Evolutionary conservation across 2,888 invertebrate species (phyloP), one percentile per base, ranked within the genome.

Genomic region (Melinopterus prodromus): DNA sequence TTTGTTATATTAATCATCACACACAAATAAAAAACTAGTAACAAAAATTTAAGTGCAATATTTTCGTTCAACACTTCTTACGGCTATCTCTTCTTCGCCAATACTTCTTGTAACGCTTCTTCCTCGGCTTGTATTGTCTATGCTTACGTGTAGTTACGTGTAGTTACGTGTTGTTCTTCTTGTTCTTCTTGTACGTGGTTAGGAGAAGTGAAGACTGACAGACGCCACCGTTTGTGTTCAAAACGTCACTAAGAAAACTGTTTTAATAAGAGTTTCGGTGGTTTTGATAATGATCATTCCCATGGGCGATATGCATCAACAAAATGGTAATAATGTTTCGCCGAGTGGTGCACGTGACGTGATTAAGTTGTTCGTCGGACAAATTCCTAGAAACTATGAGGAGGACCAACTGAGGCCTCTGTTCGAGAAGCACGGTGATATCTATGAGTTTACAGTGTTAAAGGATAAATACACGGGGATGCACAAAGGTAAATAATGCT

Each of bases 381-480:
- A 98, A 90, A 98, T 98, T 84, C 98, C 98, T 26, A 91, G 97
- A 80, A 96, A 97, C 88, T 90, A 98, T 80, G 96, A 96, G 87
- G 98, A 97, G 88, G 95, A 95, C 80, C 95, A 97, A 86, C 91
- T 98, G 37, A 91, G 97, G 77, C 97, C 97, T 69, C 94, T 98
- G 92, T 97, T 98, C 89, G 97, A 97, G 89, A 95, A 96, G 89
- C 98, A 96, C 86, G 97, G 98, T 79, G 96, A 96, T 89, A 97
- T 98, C 88, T 97, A 97, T 90, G 98, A 98, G 92, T 94, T 98
- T 87, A 97, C 97, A 82, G 96, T 98, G 81, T 93, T 98, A 85
- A 97, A 97, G 92, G 98, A 98, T 90, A 96, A 97, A 88, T 95
- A 96, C 91, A 98, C 97, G 80, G 98, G 98, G 83, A 96, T 97